Base-by-base conservation (phyloP, 2,888 invertebrate species). In the Biston betularia region DNA sequence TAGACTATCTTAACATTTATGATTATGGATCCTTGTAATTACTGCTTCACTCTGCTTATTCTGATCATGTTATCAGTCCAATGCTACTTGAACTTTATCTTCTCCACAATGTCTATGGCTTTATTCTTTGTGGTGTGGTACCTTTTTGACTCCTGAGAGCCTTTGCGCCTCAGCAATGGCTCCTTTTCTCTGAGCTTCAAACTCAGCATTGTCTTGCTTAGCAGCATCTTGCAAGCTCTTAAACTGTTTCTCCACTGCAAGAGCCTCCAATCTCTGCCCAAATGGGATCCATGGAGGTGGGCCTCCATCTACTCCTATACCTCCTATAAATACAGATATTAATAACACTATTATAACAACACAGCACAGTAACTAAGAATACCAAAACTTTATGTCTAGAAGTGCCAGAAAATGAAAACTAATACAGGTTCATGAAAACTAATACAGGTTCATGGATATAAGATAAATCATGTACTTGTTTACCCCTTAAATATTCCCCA, bases 271-370 rank as follows among this genome's bases (percentile, higher is more conserved):
- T 80, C 95, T 96, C 79, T 97, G 96, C 0, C 98, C 98, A 92
- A 98, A 98, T 44, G 98, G 96, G 76, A 98, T 97, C 98, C 98
- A 98, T 46, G 97, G 96, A 49, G 97, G 98, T 1, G 98, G 98
- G 0, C 97, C 97, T 70, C 97, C 97, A 76, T 97, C 96, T 63
- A 94, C 95, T 8, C 95, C 95, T 62, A 94, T 92, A 44, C 95
- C 94, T 58, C 95, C 94, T 91, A 84, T 73, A 42, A 54, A 54
- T 24, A 40, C 15, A 40, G 9, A 53, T 6, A 14, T 14, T 14
- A 35, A 11, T 35, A 1, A 9, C n/a, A 35, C 12, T 5, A 49
- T 11, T 2, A 12, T 48, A 42, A 42, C n/a, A n/a, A n/a, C n/a
- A n/a, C n/a, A n/a, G n/a, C n/a, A n/a, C n/a, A n/a, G n/a, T n/a